Conservation (phyloP, 2,797 vertebrate genomes). For the Gymnocypris eckloni region DNA sequence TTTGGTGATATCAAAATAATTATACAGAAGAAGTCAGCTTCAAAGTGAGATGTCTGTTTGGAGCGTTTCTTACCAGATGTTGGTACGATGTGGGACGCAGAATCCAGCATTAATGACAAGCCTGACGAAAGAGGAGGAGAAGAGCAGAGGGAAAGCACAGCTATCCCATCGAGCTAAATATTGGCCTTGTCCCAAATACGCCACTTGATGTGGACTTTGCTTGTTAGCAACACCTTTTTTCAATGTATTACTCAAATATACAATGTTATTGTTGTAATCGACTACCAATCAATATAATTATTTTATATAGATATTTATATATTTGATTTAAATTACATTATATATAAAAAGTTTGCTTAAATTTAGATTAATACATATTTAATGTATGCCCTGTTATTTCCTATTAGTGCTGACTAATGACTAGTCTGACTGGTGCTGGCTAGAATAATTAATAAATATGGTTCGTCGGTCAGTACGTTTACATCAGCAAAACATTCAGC, state of each 20-base stretch:
- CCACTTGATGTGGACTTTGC: slow-evolving; percentile 2
- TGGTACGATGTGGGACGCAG: slow-evolving; percentile 62
- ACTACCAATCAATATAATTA: not conserved
- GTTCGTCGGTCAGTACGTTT: too few species aligned
- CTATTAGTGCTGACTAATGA: too few species aligned
- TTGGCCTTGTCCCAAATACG: not conserved
- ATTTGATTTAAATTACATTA: not conserved
- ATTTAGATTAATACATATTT: slow-evolving; percentile 20
- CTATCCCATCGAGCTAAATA: slow-evolving; percentile 36
- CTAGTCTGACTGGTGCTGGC: too few species aligned
- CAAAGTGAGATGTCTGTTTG: slow-evolving; percentile 66
- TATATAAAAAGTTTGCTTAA: too few species aligned
- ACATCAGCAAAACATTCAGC: not conserved
- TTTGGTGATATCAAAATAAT: slow-evolving; percentile 72
- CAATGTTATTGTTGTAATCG: not conserved
- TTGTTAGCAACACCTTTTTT: not conserved
- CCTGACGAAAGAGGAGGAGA: slow-evolving; percentile 59
- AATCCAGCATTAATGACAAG: slow-evolving; percentile 75
- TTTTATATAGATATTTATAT: too few species aligned
- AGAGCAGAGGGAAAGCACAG: slow-evolving; percentile 63
- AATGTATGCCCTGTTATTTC: not conserved
- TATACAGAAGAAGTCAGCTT: slow-evolving; percentile 63
- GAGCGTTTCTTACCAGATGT: slow-evolving; percentile 73
- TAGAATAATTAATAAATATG: too few species aligned
- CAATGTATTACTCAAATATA: not conserved